A percentile compares a stretch with the other conserved stretches of the same genome.
Conservation (phyloP, 2,797 vertebrate genomes). For the Enteromius anoplus region DNA sequence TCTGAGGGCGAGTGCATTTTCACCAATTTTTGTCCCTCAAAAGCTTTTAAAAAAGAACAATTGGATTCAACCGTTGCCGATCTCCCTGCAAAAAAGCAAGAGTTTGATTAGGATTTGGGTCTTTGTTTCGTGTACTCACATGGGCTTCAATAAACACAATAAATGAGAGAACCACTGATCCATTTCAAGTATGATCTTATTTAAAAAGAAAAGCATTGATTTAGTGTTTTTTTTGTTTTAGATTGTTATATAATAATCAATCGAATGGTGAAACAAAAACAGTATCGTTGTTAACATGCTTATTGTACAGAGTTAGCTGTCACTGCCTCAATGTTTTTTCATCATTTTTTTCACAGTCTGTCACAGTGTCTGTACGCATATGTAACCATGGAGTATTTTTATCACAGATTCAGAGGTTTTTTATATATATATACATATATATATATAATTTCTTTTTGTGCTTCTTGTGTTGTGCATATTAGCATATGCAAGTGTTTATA, state of each 20-base stretch:
- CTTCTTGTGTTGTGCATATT: slow-evolving; percentile 56
- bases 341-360: slow-evolving; percentile 29
- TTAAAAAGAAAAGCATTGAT: slow-evolving; percentile 1
- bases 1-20: not conserved
- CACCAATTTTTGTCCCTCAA: not conserved
- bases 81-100: not conserved
- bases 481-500: slow-evolving; percentile 56
- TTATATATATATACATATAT: too few species aligned
- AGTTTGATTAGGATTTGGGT: not conserved
- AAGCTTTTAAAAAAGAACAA: not conserved
- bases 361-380: slow-evolving; percentile 21
- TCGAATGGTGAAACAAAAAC: slow-evolving; percentile 18
- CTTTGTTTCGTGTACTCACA: not conserved
- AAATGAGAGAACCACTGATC: slow-evolving; percentile 22
- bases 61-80: not conserved
- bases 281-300: slow-evolving; percentile 23
- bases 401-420: not conserved
- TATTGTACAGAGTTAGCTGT: not conserved
- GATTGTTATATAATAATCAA: not conserved
- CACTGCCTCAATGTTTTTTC: slow-evolving; percentile 51
- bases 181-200: slow-evolving; percentile 21
- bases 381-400: slow-evolving; percentile 48
- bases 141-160: slow-evolving; percentile 2
- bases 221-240: not conserved
- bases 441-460: slow-evolving; percentile 36